Evolutionary conservation across 2,113 vertebrate species (phyloP), one percentile per base, ranked within the genome.

Genomic region (Galbula dea): DNA sequence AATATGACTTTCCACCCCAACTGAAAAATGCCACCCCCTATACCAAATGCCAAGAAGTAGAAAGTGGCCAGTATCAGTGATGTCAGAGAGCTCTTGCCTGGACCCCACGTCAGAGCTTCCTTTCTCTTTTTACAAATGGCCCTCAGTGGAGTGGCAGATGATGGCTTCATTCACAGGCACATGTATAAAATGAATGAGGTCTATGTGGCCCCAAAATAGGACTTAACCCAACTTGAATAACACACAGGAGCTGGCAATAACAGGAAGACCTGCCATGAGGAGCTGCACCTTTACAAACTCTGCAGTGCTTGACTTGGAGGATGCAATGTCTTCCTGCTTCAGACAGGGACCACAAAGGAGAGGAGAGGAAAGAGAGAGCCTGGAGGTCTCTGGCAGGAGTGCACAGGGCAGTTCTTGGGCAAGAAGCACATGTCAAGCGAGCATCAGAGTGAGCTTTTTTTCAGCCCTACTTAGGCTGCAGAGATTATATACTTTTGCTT

Each of bases 301-400:
- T 0, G 8, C 51, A 49, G 55, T 43, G 36, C 67, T 8, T 1
- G 1, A 9, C 11, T 10, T 22, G 16, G 32, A 8, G 15, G 15
- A 48, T 37, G 22, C 22, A 54, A 61, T 1, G 4, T 22, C 16
- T 52, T 12, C n/a, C 62, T 82, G 29, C 61, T 58, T 14, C 1
- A 1, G 22, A 37, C 24, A 80, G 59, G 24, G 20, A 26, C 26
- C 46, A 45, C 30, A 57, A 85, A 34, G 5, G 24, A 58, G 32
- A 58, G 36, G 76, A 43, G n/a, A 32, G 4, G 21, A 76, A 74
- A 59, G 32, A 29, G 74, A 77, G 22, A 72, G 4, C 32, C 45
- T 45, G 34, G 46, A 68, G 30, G 61, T 67, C 34, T 46, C 39
- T 21, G 18, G 57, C 17, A 63, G 39, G 45, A 55, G 5, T 15